These are phyloP conservation scores for Irena cyanogastra DNA, from an alignment of 2,113 vertebrate species.

Conservation along the genomic window DNA sequence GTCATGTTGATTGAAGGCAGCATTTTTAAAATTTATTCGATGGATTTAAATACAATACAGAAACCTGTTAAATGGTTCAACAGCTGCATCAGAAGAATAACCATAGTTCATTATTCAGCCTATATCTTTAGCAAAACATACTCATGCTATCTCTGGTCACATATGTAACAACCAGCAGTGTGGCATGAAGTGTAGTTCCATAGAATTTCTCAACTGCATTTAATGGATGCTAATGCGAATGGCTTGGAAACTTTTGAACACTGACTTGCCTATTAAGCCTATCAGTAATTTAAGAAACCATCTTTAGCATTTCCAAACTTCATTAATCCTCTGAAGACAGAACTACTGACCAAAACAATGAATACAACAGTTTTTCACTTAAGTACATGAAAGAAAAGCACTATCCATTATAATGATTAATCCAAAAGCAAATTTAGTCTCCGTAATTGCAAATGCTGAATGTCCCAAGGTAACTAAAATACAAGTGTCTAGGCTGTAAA, in stretches of 20 bases:
- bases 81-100: background rate
- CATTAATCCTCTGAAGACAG: background rate
- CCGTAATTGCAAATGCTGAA: background rate
- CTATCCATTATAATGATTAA: background rate
- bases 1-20: background rate
- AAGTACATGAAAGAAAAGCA: background rate
- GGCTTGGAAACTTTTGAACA: background rate
- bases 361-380: background rate
- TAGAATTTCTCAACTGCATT: background rate
- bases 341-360: background rate
- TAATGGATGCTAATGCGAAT: background rate
- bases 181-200: background rate
- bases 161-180: background rate
- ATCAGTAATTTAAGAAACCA: background rate
- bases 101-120: background rate
- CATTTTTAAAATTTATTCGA: background rate
- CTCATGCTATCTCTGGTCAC: background rate
- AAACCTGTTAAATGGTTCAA: background rate
- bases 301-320: background rate
- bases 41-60: background rate
- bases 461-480: background rate
- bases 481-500: background rate
- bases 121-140: background rate
- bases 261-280: background rate
- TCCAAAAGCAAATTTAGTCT: background rate